A percentile compares a stretch with the other conserved stretches of the same genome.
These are phyloP conservation scores for Hypotaenidia okinawae DNA, from an alignment of 2,797 vertebrate species.

Conservation along the genomic window DNA sequence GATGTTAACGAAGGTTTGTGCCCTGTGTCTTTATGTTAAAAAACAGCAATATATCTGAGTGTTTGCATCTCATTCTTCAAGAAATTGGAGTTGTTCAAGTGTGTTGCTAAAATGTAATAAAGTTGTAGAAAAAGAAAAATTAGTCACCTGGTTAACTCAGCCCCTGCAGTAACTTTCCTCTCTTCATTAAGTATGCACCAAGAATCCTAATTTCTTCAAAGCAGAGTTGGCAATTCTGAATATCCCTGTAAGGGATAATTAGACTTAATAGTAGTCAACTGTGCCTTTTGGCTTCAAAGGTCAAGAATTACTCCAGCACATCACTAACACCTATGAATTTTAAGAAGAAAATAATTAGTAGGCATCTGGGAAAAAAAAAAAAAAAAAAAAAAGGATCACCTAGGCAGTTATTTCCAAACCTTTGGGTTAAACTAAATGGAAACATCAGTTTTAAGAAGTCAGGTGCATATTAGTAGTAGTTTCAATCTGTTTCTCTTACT, in stretches of 20 bases:
- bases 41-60: background rate
- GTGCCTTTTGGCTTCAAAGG: conserved; percentile 4
- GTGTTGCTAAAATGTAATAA: background rate
- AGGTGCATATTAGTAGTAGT: background rate
- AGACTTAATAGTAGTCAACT: background rate
- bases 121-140: background rate
- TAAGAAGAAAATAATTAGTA: background rate
- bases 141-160: background rate
- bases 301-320: background rate
- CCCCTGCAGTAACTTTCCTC: background rate
- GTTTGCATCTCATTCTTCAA: background rate
- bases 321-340: background rate
- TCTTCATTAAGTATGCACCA: background rate
- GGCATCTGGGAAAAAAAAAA: background rate
- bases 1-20: background rate
- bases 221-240: background rate
- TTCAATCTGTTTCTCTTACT: background rate
- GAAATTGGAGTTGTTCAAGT: background rate
- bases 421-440: background rate
- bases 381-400: background rate
- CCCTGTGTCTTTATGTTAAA: background rate
- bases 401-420: background rate
- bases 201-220: conserved; percentile 11
- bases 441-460: background rate
- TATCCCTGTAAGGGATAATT: conserved; percentile 6